Evolutionary conservation across 2,113 vertebrate genomes (phyloP), one percentile per base, ranked within the genome.

Genomic region (Podilymbus podiceps): DNA sequence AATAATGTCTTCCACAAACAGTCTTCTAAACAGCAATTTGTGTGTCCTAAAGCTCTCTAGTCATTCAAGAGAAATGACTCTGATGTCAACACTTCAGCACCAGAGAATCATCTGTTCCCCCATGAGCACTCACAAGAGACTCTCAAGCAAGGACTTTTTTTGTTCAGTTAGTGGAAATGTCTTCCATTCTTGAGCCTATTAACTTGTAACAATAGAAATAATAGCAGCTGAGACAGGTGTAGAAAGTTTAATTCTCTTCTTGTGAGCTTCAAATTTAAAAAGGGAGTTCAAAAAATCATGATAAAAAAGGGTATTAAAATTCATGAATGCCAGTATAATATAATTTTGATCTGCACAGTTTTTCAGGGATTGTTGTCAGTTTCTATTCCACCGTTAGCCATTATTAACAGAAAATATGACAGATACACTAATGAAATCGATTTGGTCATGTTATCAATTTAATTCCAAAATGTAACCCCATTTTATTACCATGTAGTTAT

Each of bases 391-490:
- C 78, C 64, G 53, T 88, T 77, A 88, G 59, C 95, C 93, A 94
- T 96, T 95, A 92, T 94, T 96, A 97, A 96, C 78, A 56, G 94
- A 77, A 90, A 85, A 88, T 88, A 95, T 96, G 96, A 96, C 96
- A 97, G 94, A 95, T 80, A 93, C 76, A 72, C 90, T 97, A 94
- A 97, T 96, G 96, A 97, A 95, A 97, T 97, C 68, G 38, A 96
- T 98, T 95, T 89, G 95, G 86, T 93, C 93, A 86, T 90, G 95
- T 97, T 96, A 96, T 95, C 97, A 93, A 81, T 96, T 94, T 96
- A 78, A 95, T 95, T 92, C 96, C 90, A 82, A 97, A 95, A 78
- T 4, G 64, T 82, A 97, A 88, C 89, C 93, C 83, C 33, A 67
- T 89, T 96, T 96, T 83, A 80, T 90, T 89, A 93, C 69, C 40